phyloP scores from a whole-genome alignment of 2,113 vertebrate genomes.

The Callipepla squamata region DNA sequence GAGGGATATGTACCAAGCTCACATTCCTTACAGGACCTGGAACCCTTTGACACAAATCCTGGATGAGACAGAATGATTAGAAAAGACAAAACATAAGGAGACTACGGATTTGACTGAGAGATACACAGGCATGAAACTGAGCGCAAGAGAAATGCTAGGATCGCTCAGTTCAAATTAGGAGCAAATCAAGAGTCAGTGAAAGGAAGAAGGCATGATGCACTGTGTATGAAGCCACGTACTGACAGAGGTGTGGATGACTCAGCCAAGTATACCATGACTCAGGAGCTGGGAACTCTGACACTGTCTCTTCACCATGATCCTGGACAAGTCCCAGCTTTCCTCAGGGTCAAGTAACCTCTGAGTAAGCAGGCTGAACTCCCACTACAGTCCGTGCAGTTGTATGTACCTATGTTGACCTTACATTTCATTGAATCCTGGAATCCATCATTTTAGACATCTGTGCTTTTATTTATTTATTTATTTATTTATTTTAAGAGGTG shows the following conservation, averaged over 20 bases:
- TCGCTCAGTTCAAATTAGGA: background rate
- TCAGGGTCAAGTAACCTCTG: background rate
- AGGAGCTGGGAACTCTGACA: conserved; percentile 45
- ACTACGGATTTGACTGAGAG: background rate
- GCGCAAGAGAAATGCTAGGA: background rate
- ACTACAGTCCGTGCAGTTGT: background rate
- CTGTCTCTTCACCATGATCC: background rate
- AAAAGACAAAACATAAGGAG: background rate
- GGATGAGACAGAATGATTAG: background rate
- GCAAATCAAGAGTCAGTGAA: background rate
- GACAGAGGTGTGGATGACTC: conserved; percentile 30
- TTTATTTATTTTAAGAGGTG: background rate
- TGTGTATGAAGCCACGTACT: background rate
- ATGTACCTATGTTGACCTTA: background rate
- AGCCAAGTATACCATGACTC: conserved; percentile 30
- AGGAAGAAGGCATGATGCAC: conserved; percentile 2
- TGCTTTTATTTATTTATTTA: background rate
- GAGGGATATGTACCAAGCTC: background rate
- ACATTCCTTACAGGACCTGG: fast-evolving
- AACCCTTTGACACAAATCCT: background rate
- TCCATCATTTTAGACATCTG: background rate
- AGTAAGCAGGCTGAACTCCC: conserved; percentile 29
- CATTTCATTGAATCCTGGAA: background rate
- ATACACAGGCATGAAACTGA: background rate
- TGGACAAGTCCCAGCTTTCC: conserved; percentile 24